Percentiles rank a stretch among this genome's conserved stretches.
phyloP scores from a whole-genome alignment of 2,797 vertebrate genomes.

The Paratrypauchen microcephalus region DNA sequence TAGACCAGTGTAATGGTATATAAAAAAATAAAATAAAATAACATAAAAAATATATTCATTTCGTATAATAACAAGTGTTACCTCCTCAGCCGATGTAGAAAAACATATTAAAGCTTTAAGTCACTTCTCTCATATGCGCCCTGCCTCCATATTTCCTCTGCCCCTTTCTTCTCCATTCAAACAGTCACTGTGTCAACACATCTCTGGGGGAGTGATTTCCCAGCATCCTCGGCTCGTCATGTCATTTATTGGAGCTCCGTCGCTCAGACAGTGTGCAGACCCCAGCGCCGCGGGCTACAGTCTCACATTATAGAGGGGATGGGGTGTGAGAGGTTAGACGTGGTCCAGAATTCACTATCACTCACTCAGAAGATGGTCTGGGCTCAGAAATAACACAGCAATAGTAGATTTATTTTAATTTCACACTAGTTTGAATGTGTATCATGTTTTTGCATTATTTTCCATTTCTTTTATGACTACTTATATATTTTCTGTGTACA shows the following conservation, averaged over 20 bases:
- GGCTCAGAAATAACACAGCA: not conserved
- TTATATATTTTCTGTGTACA: too few relatives aligned
- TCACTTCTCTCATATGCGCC: not conserved
- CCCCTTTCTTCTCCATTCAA: not conserved
- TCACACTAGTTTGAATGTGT: too few relatives aligned
- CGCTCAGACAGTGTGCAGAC: not conserved
- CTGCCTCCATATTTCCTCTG: not conserved
- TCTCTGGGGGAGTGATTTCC: not conserved
- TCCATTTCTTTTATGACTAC: too few relatives aligned
- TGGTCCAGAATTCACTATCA: not conserved
- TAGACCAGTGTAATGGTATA: too few relatives aligned
- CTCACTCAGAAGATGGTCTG: not conserved
- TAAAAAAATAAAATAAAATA: too few relatives aligned
- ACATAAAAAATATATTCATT: not conserved
- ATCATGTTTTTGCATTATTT: too few relatives aligned
- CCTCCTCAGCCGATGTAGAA: not conserved
- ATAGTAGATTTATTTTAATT: not conserved
- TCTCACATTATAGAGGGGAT: not conserved
- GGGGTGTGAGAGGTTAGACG: slow-evolving; percentile 20
- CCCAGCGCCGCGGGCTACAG: not conserved
- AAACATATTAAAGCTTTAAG: not conserved
- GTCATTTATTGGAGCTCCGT: slow-evolving; percentile 11
- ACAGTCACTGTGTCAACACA: slow-evolving; percentile 12
- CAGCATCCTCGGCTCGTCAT: not conserved
- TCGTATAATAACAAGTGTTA: not conserved